Conservation (phyloP, 2,113 vertebrate genomes). For the Hydrochoerus hydrochaeris region DNA sequence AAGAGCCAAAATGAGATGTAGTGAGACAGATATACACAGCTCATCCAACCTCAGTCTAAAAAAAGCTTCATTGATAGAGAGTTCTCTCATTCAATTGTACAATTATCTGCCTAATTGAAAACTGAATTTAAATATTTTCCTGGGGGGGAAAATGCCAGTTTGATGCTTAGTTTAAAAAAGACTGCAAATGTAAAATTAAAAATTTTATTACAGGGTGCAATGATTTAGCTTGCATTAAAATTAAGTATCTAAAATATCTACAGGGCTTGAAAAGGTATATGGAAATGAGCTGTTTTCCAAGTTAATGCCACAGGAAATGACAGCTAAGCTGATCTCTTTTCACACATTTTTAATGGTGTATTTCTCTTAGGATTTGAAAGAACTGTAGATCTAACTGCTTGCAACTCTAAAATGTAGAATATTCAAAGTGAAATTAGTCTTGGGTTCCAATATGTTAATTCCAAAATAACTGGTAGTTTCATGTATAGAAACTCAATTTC, state of each 20-base stretch:
- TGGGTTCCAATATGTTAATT: background rate
- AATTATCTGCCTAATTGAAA: constrained; percentile 78
- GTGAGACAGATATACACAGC: background rate
- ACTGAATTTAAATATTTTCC: constrained; percentile 75
- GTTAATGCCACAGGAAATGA: constrained; percentile 66
- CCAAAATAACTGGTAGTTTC: background rate
- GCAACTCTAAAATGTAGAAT: background rate
- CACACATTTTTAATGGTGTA: constrained; percentile 59
- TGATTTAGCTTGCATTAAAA: constrained; percentile 66
- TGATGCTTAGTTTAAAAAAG: constrained; percentile 67
- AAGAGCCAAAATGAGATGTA: constrained; percentile 10
- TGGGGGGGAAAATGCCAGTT: background rate
- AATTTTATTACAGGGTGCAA: constrained; percentile 65
- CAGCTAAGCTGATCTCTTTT: constrained; percentile 45
- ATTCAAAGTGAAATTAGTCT: constrained; percentile 50
- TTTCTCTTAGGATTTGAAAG: constrained; percentile 60
- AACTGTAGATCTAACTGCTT: constrained; percentile 8
- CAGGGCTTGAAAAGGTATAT: constrained; percentile 55
- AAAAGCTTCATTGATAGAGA: constrained; percentile 40
- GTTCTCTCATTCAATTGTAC: background rate
- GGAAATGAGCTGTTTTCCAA: constrained; percentile 69
- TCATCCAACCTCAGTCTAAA: background rate
- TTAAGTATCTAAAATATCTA: constrained; percentile 30
- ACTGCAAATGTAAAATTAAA: constrained; percentile 76
- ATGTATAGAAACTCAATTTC: background rate